Conservation (phyloP, 1,140 invertebrate species). For the Drosophila lacertosa region DNA sequence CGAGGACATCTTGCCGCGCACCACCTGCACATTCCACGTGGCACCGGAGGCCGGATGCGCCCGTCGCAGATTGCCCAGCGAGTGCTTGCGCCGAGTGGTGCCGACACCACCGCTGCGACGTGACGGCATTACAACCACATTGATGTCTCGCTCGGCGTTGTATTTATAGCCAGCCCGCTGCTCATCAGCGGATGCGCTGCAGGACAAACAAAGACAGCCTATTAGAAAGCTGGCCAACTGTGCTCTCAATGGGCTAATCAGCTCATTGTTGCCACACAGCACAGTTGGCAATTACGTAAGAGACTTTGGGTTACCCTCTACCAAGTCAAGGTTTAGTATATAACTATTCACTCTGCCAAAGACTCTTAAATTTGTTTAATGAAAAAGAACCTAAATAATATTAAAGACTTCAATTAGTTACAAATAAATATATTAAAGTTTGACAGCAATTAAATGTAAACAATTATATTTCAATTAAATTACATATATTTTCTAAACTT, state of each 20-base stretch:
- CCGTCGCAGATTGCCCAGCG: slow-evolving; percentile 86
- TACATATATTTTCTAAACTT: too few species aligned
- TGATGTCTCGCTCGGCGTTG: slow-evolving; percentile 5
- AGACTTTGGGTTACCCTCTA: neutral
- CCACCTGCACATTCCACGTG: slow-evolving; percentile 89
- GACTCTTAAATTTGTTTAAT: too few species aligned
- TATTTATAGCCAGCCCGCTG: slow-evolving; percentile 7
- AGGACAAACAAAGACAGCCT: slow-evolving; percentile 18
- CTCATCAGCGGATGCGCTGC: slow-evolving; percentile 40
- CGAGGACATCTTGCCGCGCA: slow-evolving; percentile 93
- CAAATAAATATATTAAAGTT: too few species aligned
- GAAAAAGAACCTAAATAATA: too few species aligned
- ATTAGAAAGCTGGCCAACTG: slow-evolving; percentile 8
- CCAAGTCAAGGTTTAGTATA: neutral
- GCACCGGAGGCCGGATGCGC: slow-evolving; percentile 89
- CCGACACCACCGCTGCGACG: slow-evolving; percentile 82
- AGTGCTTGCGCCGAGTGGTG: slow-evolving; percentile 85
- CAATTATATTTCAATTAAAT: too few species aligned
- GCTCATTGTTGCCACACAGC: neutral
- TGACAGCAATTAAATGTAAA: too few species aligned
- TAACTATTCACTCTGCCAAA: neutral
- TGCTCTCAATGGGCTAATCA: neutral
- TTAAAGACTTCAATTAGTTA: too few species aligned
- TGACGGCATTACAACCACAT: slow-evolving; percentile 75
- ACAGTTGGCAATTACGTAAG: neutral